These are phyloP conservation scores for Arvicanthis niloticus DNA, from an alignment of 2,113 vertebrate genomes.

Conservation along the genomic window DNA sequence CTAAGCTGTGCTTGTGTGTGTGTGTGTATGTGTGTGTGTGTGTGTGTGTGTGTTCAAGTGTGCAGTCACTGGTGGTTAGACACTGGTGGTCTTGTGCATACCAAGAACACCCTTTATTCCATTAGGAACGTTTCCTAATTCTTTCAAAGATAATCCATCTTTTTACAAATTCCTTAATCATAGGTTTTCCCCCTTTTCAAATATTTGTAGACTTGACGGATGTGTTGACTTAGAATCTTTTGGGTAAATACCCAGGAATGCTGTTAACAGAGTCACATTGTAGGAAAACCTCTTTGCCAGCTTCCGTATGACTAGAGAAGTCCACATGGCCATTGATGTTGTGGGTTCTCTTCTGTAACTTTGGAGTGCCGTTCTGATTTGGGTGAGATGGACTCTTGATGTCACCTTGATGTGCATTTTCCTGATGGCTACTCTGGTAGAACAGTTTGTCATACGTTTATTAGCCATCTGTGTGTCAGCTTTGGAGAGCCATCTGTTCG, in stretches of 20 bases:
- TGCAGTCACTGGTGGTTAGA: background rate
- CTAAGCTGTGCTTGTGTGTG: background rate
- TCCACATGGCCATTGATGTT: background rate
- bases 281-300: background rate
- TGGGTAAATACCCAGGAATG: background rate
- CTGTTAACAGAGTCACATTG: no score
- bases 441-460: background rate
- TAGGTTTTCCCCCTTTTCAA: background rate
- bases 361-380: background rate
- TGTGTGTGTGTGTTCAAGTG: no score
- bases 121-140: background rate
- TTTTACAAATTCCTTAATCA: slow-evolving; percentile 37
- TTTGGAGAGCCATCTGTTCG: background rate
- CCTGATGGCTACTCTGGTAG: no score
- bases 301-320: background rate
- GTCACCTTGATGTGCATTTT: background rate
- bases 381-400: background rate
- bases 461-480: background rate
- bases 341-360: background rate
- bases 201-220: background rate
- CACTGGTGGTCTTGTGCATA: background rate
- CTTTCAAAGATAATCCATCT: slow-evolving; percentile 31
- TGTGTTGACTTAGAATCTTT: background rate
- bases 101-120: background rate
- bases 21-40: background rate